Evolutionary conservation across 2,113 vertebrate species (phyloP), one percentile per base, ranked within the genome.

Genomic region (Carettochelys insculpta): DNA sequence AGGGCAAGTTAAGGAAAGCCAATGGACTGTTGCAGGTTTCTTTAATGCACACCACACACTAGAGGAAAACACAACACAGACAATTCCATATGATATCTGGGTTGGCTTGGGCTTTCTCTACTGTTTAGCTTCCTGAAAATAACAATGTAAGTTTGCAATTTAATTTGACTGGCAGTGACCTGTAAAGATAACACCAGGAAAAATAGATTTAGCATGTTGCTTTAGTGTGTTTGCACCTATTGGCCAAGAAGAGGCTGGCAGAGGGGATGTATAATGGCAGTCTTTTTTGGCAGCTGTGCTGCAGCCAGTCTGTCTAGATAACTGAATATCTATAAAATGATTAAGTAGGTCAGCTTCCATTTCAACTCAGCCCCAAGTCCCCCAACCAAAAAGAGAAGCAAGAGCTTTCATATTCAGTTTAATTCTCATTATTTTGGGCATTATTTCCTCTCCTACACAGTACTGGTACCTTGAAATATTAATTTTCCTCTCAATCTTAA

Each of bases 331-430:
- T 95, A 90, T 73, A 86, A 83, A 88, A 87, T 80, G 54, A 80
- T 81, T 96, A 94, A 95, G 80, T 86, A 93, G 95, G 92, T 45
- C 88, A 58, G 1, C 25, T 92, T 90, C 54, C 82, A 92, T 25
- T 61, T 90, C 58, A 86, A 25, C 68, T 90, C 48, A 0, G 50
- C 92, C 92, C 93, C 87, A 87, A 90, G 77, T 22, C 47, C 10
- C 83, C 90, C 83, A 88, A 82, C 48, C 87, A 48, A 48, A 11
- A 13, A 75, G 52, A 79, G 54, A 68, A 82, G 86, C 24, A 80
- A 83, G 77, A 58, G 83, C 68, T 77, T 88, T 91, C 53, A 86
- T 10, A 79, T 6, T 41, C 52, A 47, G 65, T 34, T 82, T 81
- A 76, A 56, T 76, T 86, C 48, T 48, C 68, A 77, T 27, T 43